phyloP scores from a whole-genome alignment of 2,888 invertebrate genomes.

The Calliopum simillimum region DNA sequence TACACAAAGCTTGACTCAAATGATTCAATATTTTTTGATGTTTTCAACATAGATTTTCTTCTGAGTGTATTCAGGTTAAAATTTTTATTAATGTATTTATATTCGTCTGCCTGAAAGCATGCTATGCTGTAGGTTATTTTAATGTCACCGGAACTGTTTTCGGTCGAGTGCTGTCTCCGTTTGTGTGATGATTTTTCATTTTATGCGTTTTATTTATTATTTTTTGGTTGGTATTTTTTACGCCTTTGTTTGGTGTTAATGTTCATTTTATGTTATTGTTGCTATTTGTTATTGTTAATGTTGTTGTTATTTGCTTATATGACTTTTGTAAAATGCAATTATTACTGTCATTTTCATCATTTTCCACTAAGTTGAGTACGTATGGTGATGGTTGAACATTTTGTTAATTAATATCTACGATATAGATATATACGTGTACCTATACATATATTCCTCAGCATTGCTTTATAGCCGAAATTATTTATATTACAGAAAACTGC shows the following conservation, averaged over 20 bases:
- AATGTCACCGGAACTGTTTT: slow-evolving; percentile 65
- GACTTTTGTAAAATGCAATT: slow-evolving; percentile 39
- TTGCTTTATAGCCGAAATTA: too few relatives aligned
- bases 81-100: too few relatives aligned
- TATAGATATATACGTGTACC: too few relatives aligned
- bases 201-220: not conserved
- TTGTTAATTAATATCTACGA: slow-evolving; percentile 16
- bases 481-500: too few relatives aligned
- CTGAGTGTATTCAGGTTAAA: not conserved
- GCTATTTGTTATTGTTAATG: not conserved
- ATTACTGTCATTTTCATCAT: slow-evolving; percentile 40
- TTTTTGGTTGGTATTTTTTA: too few relatives aligned
- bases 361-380: not conserved
- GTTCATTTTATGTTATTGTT: slow-evolving; percentile 27
- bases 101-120: not conserved
- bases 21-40: not conserved
- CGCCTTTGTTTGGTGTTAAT: slow-evolving; percentile 13
- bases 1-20: too few relatives aligned
- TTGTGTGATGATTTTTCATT: slow-evolving; percentile 29
- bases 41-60: slow-evolving; percentile 14
- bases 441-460: too few relatives aligned
- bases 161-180: slow-evolving; percentile 59
- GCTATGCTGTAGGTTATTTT: slow-evolving; percentile 64
- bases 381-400: not conserved
- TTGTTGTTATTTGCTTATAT: slow-evolving; percentile 26